Evolutionary conservation across 2,113 vertebrate species (phyloP).

Genomic region (Columbina picui): DNA sequence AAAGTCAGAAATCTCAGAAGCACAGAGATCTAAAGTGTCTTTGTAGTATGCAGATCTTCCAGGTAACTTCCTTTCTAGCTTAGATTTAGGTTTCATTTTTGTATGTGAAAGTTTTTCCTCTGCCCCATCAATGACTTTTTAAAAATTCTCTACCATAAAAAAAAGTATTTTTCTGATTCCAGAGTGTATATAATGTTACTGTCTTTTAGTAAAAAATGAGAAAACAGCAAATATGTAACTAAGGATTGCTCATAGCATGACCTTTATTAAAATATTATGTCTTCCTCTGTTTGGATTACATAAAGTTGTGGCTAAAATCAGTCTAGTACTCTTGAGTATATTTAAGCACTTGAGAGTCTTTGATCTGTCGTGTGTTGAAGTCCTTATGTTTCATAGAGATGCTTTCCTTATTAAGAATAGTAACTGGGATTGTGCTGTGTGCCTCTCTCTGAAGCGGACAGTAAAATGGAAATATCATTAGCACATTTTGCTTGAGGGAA

Average conservation of each 20-base stretch:
- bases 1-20: not conserved
- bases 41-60: not conserved
- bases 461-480: not conserved
- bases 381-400: not conserved
- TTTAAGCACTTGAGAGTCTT: not conserved
- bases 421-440: not conserved
- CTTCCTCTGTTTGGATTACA: not conserved
- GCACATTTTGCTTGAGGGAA: not conserved
- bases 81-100: not conserved
- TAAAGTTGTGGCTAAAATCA: not conserved
- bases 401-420: not conserved
- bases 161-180: not conserved
- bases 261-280: not conserved
- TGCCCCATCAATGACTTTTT: not conserved
- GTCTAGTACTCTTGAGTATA: not conserved
- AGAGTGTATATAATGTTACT: not conserved
- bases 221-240: not conserved
- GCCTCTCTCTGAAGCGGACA: not conserved
- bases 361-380: not conserved
- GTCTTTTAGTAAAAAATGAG: not conserved
- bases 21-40: not conserved
- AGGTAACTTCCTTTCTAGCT: not conserved
- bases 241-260: not conserved
- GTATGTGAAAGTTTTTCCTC: not conserved
- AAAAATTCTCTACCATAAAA: not conserved